These are phyloP conservation scores for Dryobotodes eremita DNA, from an alignment of 2,888 invertebrate genomes.

Conservation along the genomic window DNA sequence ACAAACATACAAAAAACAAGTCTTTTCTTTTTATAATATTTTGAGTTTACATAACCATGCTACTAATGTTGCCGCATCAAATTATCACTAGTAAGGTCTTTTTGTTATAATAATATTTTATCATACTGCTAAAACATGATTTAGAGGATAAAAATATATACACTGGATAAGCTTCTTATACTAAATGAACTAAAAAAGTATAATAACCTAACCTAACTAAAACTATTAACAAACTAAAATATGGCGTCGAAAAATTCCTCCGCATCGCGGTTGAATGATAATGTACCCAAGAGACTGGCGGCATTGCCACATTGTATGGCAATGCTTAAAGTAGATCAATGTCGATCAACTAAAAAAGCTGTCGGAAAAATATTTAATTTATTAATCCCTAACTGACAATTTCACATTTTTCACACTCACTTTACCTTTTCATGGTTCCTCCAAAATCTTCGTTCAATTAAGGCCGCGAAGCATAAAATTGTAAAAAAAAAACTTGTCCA, in stretches of 20 bases:
- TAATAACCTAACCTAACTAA: not conserved
- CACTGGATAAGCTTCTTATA: too few species aligned
- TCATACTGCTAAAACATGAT: not conserved
- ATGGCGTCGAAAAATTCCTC: not conserved
- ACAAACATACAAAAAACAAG: too few species aligned
- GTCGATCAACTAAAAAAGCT: not conserved
- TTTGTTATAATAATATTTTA: not conserved
- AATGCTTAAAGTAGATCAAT: not conserved
- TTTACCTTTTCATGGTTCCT: slow-evolving; percentile 6
- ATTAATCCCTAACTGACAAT: not conserved
- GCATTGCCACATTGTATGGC: not conserved
- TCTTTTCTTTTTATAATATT: too few species aligned
- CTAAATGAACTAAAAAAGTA: not conserved
- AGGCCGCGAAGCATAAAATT: slow-evolving; percentile 50
- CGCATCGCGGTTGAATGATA: not conserved
- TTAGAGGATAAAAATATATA: too few species aligned
- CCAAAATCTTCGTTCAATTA: slow-evolving; percentile 46
- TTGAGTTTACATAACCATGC: too few species aligned
- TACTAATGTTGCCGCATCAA: not conserved
- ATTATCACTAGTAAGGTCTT: not conserved
- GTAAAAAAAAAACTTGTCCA: slow-evolving; percentile 47
- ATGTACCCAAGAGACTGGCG: not conserved
- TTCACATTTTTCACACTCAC: slow-evolving; percentile 7
- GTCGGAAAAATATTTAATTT: not conserved
- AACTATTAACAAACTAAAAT: not conserved